Base-by-base conservation (phyloP, 2,797 vertebrate genomes). In the Alexandromys oeconomus region DNA sequence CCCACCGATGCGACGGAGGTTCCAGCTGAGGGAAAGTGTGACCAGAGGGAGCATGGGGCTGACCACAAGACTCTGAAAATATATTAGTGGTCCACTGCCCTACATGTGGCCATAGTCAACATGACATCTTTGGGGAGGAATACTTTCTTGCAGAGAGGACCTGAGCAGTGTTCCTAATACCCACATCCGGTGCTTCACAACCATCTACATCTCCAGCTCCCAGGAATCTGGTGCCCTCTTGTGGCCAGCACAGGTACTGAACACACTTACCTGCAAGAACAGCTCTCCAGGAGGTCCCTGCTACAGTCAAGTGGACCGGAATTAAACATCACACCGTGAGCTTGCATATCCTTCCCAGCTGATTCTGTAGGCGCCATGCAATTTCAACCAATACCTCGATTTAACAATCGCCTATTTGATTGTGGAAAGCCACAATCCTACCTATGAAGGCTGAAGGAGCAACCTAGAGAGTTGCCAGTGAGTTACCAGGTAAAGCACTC, bases 21-120 rank as follows among this genome's bases (percentile, higher is more conserved):
- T n/a, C 10, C 40, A 25, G 0, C 6, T 5, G 1, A 13, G 12
- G 19, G 6, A 9, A 19, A 0, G 23, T 19, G 31, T 19, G 5
- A 23, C 23, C 65, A 21, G n/a, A 40, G 57, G 5, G n/a, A 29
- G 27, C 34, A 5, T 25, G 27, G 7, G 5, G 46, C 46, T 2
- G 37, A 48, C 9, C 74, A 19, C 29, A 21, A 34, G 37, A 13
- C n/a, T 0, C 1, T 40, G 37, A 31, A 57, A 19, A 15, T 12
- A 31, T 61, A 13, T 15, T 9, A 46, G 17, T 21, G 37, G 6
- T 23, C 73, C 9, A 27, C 29, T 9, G 10, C 17, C 19, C 51
- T 19, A 23, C 13, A 14, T 29, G 3, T 71, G 57, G 54, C 34
- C 43, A 86, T 6, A 17, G 43, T 5, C 21, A 7, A 54, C 9